Evolutionary conservation across 2,797 vertebrate species (phyloP), one percentile per base, ranked within the genome.

Genomic region (Tarsius wallacei): DNA sequence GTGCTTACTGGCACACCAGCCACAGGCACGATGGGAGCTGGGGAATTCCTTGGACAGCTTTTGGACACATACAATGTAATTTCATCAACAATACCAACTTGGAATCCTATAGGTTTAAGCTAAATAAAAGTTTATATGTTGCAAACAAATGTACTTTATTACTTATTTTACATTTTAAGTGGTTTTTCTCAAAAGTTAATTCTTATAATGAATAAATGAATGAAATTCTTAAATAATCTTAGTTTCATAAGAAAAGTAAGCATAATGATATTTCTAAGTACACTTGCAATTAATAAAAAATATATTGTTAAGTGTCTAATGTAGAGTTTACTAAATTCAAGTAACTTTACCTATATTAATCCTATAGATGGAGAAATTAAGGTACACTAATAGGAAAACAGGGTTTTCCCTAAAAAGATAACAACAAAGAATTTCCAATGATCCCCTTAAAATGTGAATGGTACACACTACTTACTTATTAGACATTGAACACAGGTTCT

Each of bases 121-220:
- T 90, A 10, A 93, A 73, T 24, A 14, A 96, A 31, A 94, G 90
- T 53, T 68, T 73, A 51, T 96, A 77, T 82, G 95, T 78, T 89
- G 33, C 55, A 84, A 88, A 22, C 85, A 95, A 96, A 91, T 19
- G 42, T 63, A 66, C 57, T 87, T 49, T 64, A 51, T 16, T 82
- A 87, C n/a, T 87, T 91, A 94, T 59, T 91, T 95, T 64, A 57
- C 61, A 80, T 55, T 85, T 89, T 85, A 88, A 68, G 53, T 68
- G 28, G 71, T 74, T 73, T 85, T 91, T n/a, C 57, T 68, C 82
- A 90, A 93, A 87, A 74, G 24, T 85, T 83, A 36, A 93, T 64
- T 93, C 83, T 83, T 64, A 66, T 76, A 89, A 76, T 14, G 66
- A 92, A n/a, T 28, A 7, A 91, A 71, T 28, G 9, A 80, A n/a